Base-by-base conservation (phyloP, 1,140 invertebrate species). In the Maconellicoccus hirsutus region DNA sequence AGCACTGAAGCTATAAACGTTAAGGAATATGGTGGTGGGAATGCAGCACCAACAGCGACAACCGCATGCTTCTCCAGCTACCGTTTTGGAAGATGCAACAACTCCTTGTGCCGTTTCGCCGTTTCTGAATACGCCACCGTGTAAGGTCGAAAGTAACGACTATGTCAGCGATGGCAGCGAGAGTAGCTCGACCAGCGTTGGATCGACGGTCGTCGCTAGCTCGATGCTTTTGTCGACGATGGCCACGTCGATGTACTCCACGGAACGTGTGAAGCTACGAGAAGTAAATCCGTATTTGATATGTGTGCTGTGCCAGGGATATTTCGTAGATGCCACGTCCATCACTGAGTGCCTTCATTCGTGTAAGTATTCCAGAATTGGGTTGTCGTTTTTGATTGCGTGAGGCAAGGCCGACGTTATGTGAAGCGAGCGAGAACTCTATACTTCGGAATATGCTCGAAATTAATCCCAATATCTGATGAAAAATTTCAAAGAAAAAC, bases 281-380 rank as follows among this genome's bases (percentile, higher is more conserved):
- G 86, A 87, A 73, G 81, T 93, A 71, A 92, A 91, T 77, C 82
- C 85, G 10, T 86, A 89, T 76, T 79, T 93, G 70, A 86, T 85
- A 21, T 93, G 91, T 79, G 83, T 84, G 74, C 81, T 93, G 61
- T 93, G 91, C 78, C 82, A 85, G 71, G 91, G 91, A 69, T 93
- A 93, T 77, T 85, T 89, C 73, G 86, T 93, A 69, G 90, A 93
- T 78, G 90, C 91, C 33, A 92, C 90, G 3, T 91, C 90, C 1
- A 90, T 93, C 72, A 86, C 87, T 69, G 89, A 92, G 81, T 93
- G 91, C 81, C 82, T 92, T 71, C 91, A 93, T 81, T 90, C 90
- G 12, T 91, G 88, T 90, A 84, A 84, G 84, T 86, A 42, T 71
- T n/a, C 25, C 33, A 3, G n/a, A 52, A 52, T 52, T 52, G 12